phyloP scores from a whole-genome alignment of 2,797 vertebrate species.

The Falco rusticolus region DNA sequence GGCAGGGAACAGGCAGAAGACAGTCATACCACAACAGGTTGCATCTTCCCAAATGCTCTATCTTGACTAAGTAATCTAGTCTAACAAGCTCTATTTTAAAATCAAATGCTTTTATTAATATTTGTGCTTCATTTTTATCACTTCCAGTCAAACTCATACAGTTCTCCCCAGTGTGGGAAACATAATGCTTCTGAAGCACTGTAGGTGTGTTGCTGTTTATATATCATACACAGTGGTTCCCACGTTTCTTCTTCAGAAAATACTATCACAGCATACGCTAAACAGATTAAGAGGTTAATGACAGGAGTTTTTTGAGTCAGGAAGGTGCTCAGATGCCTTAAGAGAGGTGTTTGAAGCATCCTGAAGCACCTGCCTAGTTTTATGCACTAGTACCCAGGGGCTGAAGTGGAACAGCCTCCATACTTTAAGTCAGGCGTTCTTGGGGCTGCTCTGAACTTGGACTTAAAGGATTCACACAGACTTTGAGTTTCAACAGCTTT shows the following conservation, averaged over 20 bases:
- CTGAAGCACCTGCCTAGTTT: neutral
- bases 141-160: neutral
- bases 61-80: neutral
- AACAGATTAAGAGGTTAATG: neutral
- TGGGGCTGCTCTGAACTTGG: neutral
- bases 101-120: neutral
- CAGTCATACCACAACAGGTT: neutral
- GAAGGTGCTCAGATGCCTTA: neutral
- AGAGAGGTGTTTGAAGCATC: neutral
- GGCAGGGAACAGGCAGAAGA: neutral
- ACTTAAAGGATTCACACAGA: neutral
- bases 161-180: neutral
- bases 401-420: neutral
- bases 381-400: accelerated
- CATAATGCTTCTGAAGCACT: neutral
- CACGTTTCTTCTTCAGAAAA: neutral
- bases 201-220: neutral
- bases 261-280: neutral
- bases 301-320: neutral
- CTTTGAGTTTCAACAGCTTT: neutral
- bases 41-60: accelerated
- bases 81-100: neutral
- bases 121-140: neutral
- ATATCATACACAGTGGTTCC: neutral
- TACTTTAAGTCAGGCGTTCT: neutral